Evolutionary conservation across 2,797 vertebrate species (phyloP), one percentile per base, ranked within the genome.

Genomic region (Spondyliosoma cantharus): DNA sequence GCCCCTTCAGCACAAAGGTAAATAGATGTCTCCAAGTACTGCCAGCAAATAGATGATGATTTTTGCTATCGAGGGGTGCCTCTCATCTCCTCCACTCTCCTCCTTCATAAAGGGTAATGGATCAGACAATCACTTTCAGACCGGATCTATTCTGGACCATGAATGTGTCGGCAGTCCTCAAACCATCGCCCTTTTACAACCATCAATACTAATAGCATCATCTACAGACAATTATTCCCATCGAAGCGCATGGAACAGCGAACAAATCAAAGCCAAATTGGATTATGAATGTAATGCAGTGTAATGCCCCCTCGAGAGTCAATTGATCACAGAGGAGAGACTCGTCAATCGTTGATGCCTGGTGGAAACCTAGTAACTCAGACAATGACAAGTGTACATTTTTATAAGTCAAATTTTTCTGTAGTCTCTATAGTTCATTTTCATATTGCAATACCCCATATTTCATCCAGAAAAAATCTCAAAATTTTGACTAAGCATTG

Each of bases 191-290:
- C 90, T 94, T 93, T 93, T 91, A 92, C 91, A 93, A 91, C 91
- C 92, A 92, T 95, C 94, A 94, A 95, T 95, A 93, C 93, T 95
- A 94, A 95, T 95, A 93, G 92, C 92, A 94, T 95, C 92, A 93
- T 93, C 92, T 91, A 90, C 93, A 93, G 93, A 94, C 92, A 94
- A 94, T 94, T 93, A 94, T 94, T 94, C 94, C 91, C 92, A 92
- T 94, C 93, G 91, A 92, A 93, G 93, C 67, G 69, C 90, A 93
- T 90, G 89, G 92, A 95, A 93, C 93, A 95, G 90, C 85, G 91
- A 93, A 94, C 94, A 94, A 95, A 95, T 95, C 95, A 94, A 94
- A 95, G 90, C 90, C 91, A 93, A 95, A 95, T 93, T 89, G 91
- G 94, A 95, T 95, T 95, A 94, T 93, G 93, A 94, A 92, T 93